Evolutionary conservation across 2,113 vertebrate species (phyloP).

Genomic region (Emydocephalus ijimae): DNA sequence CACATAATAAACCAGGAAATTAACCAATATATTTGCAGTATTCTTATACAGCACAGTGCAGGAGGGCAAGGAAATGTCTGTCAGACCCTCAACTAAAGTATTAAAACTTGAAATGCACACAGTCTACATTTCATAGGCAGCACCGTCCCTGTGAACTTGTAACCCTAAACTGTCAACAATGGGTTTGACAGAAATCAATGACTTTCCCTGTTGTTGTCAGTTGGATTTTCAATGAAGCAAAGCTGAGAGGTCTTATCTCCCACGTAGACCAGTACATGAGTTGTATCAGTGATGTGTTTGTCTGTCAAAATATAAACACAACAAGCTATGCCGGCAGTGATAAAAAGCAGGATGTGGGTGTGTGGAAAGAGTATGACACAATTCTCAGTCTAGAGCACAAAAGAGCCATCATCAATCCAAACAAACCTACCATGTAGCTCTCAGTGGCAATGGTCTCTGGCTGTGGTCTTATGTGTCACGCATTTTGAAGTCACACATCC

Average conservation of each 20-base stretch:
- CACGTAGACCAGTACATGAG: slow-evolving; percentile 66
- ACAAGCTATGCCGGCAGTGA: slow-evolving; percentile 42
- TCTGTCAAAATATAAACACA: slow-evolving; percentile 66
- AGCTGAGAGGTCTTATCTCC: slow-evolving; percentile 49
- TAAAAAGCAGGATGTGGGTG: slow-evolving; percentile 3
- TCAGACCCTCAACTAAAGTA: not conserved
- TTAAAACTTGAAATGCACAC: slow-evolving; percentile 25
- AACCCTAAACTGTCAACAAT: slow-evolving; percentile 14
- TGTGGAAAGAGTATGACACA: not conserved
- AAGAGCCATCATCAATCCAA: slow-evolving; percentile 59
- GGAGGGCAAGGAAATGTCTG: not conserved
- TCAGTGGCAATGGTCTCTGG: not conserved
- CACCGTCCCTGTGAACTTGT: not conserved
- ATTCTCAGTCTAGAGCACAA: slow-evolving; percentile 46
- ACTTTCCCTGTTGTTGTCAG: slow-evolving; percentile 39
- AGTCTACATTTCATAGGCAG: not conserved
- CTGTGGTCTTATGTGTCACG: not conserved
- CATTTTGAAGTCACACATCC: not conserved
- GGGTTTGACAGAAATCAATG: slow-evolving; percentile 45
- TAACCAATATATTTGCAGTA: not conserved
- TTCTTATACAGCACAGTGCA: not conserved
- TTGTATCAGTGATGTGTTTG: slow-evolving; percentile 54
- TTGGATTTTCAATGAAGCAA: slow-evolving; percentile 55
- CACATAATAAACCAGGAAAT: not conserved
- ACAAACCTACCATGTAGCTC: slow-evolving; percentile 22